Percentiles rank a stretch among this genome's conserved stretches.
Conservation (phyloP, 2,113 vertebrate species). For the western clawed frog (Xenopus tropicalis) region UCB_Xtro_10.0 CM004449.2:86796001-86796500, state of each 20-base stretch:
- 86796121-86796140: background rate
- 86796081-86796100: slow-evolving; percentile 13
- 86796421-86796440: too few species aligned
- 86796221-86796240: background rate
- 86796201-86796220: background rate
- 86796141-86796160: background rate
- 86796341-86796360: too few species aligned
- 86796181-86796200: background rate
- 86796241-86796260: background rate
- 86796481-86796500: too few species aligned
- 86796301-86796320: too few species aligned
- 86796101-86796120: background rate
- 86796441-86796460: too few species aligned
- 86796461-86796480: too few species aligned
- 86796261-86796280: too few species aligned
- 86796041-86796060: slow-evolving; percentile 6
- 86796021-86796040: background rate
- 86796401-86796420: too few species aligned
- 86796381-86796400: too few species aligned
- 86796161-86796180: background rate
- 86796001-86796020: background rate
- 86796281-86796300: too few species aligned
- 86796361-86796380: too few species aligned
- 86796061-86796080: background rate
- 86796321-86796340: too few species aligned